Conservation (phyloP, 2,797 vertebrate species). For the Clarias fuscus region DNA sequence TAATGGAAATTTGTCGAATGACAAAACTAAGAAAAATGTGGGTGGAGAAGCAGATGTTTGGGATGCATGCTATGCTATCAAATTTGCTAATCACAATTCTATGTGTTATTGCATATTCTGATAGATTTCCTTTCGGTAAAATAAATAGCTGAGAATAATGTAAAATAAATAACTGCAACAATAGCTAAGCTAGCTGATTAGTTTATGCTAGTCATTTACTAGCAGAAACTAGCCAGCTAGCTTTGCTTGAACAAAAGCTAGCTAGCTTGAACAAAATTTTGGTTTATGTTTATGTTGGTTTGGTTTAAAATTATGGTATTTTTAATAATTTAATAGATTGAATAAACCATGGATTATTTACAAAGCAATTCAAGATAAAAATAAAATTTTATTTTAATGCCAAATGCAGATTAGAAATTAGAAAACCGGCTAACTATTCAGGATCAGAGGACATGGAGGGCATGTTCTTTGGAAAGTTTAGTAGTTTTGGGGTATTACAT, state of each 20-base stretch:
- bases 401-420: constrained; percentile 6
- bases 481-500: neutral
- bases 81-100: neutral
- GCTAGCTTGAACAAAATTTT: neutral
- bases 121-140: neutral
- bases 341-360: neutral
- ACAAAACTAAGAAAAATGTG: neutral
- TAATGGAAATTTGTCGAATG: neutral
- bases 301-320: neutral
- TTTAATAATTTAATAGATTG: too few relatives aligned
- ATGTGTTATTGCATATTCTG: neutral
- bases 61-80: neutral
- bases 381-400: neutral
- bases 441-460: too few relatives aligned
- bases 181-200: neutral
- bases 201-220: too few relatives aligned
- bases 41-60: neutral
- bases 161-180: neutral
- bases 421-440: neutral
- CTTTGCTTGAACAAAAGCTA: neutral
- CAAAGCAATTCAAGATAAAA: neutral
- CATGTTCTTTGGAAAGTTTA: neutral
- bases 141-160: neutral
- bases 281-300: neutral
- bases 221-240: neutral